phyloP scores from a whole-genome alignment of 1,140 invertebrate genomes.

The Phortica variegata region DNA sequence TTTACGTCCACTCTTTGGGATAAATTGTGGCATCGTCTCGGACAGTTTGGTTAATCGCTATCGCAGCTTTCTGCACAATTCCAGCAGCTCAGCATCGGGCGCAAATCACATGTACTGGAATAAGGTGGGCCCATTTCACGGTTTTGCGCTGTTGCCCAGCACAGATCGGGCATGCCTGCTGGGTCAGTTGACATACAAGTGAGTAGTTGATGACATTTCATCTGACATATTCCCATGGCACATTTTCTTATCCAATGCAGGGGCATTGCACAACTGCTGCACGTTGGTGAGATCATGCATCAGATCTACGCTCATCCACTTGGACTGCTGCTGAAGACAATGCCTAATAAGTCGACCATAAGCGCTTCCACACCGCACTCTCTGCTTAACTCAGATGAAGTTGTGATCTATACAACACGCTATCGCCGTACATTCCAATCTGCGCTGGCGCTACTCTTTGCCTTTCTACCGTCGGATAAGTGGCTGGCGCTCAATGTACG shows the following conservation, averaged over 20 bases:
- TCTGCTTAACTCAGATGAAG: constrained; percentile 61
- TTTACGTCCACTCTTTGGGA: constrained; percentile 70
- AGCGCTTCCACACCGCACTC: constrained; percentile 37
- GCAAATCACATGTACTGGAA: constrained; percentile 68
- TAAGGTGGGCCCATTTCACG: constrained; percentile 78
- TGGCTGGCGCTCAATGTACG: constrained; percentile 56
- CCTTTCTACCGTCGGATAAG: constrained; percentile 66
- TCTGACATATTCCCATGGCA: neutral
- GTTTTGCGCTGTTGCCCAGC: constrained; percentile 73
- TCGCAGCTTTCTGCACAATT: constrained; percentile 64
- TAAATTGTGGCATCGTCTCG: constrained; percentile 72
- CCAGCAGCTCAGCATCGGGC: constrained; percentile 57
- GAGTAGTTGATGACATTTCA: constrained; percentile 28
- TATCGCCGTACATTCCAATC: constrained; percentile 89
- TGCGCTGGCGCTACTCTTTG: constrained; percentile 76
- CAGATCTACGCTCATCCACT: constrained; percentile 68
- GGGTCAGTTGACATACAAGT: constrained; percentile 71
- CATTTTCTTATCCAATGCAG: constrained; percentile 10
- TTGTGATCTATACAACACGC: constrained; percentile 77
- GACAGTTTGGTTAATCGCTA: constrained; percentile 60
- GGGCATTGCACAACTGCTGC: constrained; percentile 73
- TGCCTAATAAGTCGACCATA: constrained; percentile 6
- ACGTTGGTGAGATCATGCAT: constrained; percentile 71
- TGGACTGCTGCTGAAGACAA: constrained; percentile 55
- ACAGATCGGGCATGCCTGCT: constrained; percentile 63